Evolutionary conservation across 2,113 vertebrate genomes (phyloP).

Genomic region (Anhinga rufa): DNA sequence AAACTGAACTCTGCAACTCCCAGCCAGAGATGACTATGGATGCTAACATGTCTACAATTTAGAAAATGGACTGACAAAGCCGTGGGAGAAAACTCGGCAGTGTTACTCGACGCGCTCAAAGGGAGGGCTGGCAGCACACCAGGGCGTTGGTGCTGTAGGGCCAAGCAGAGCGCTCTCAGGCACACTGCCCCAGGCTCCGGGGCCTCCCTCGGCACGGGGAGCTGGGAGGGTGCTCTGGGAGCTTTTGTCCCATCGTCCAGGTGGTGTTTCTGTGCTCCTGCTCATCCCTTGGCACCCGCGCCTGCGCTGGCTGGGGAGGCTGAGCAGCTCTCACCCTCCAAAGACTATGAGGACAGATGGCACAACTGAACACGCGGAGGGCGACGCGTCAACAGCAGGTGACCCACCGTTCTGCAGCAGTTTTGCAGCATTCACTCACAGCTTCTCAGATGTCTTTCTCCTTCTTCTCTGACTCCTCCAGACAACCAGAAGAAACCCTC

Average conservation of each 20-base stretch:
- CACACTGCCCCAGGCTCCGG: not conserved
- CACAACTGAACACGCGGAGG: not conserved
- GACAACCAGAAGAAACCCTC: not conserved
- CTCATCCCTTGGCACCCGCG: accelerated
- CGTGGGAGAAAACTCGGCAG: not conserved
- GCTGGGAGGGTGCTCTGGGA: not conserved
- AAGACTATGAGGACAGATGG: not conserved
- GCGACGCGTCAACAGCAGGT: not conserved
- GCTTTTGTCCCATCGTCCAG: accelerated
- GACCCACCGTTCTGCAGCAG: accelerated
- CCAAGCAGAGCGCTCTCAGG: accelerated
- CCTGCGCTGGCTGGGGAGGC: not conserved
- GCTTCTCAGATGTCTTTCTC: not conserved
- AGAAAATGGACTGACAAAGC: not conserved
- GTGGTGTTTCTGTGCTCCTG: accelerated
- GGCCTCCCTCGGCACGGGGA: too few species aligned
- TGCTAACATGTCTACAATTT: not conserved
- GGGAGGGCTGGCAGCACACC: too few species aligned
- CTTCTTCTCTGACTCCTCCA: not conserved
- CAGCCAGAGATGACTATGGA: accelerated
- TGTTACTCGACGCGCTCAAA: accelerated
- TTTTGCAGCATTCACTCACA: not conserved
- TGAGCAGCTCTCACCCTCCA: not conserved
- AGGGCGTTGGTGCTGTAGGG: too few species aligned
- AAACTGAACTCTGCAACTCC: not conserved